Conservation (phyloP, 1,140 invertebrate genomes). For the Bombus balteatus region DNA sequence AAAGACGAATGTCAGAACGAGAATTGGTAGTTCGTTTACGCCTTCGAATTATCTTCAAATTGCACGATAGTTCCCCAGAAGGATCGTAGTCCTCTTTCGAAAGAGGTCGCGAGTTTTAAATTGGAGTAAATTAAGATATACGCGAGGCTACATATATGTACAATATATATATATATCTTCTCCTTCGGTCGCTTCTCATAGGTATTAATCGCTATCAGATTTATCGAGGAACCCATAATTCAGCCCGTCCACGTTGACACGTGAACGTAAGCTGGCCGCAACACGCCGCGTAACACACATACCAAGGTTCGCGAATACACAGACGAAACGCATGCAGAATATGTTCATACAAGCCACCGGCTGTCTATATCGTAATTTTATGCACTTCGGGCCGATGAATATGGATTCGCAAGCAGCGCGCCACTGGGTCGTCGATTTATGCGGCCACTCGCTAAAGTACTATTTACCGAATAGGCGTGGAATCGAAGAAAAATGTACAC, state of each 20-base stretch:
- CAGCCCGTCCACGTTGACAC: slow-evolving; percentile 72
- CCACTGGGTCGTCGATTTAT: slow-evolving; percentile 66
- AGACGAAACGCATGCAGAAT: no score
- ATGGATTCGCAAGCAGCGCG: slow-evolving; percentile 75
- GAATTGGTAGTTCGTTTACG: neutral
- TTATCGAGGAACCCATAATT: slow-evolving; percentile 69
- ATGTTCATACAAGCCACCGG: neutral
- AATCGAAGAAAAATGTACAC: slow-evolving; percentile 59
- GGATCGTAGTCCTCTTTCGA: neutral
- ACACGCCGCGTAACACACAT: slow-evolving; percentile 32
- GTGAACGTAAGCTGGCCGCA: slow-evolving; percentile 68
- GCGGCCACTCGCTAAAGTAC: slow-evolving; percentile 46
- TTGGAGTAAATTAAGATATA: slow-evolving; percentile 25
- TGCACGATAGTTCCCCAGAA: neutral
- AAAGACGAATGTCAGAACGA: neutral
- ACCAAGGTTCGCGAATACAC: neutral
- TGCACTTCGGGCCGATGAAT: slow-evolving; percentile 78
- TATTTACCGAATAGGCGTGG: slow-evolving; percentile 52
- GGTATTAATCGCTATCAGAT: slow-evolving; percentile 73
- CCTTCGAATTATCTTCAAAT: neutral
- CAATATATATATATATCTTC: neutral
- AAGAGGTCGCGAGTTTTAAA: slow-evolving; percentile 18
- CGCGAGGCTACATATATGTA: neutral
- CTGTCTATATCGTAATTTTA: slow-evolving; percentile 78
- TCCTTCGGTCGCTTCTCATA: slow-evolving; percentile 68